Conservation (phyloP, 2,888 invertebrate species). For the Aromia moschata region DNA sequence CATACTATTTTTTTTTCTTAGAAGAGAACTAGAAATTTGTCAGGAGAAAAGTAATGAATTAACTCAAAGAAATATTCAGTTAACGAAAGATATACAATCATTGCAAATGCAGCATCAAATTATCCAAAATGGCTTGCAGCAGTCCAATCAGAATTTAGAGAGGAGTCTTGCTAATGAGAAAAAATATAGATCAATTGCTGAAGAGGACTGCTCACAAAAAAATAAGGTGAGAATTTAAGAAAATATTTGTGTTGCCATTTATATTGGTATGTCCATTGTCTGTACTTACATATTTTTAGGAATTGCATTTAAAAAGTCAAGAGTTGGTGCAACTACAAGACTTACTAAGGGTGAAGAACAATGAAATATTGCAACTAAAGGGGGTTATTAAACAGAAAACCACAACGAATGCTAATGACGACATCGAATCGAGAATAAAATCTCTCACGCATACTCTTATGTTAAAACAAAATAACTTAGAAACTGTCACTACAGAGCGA, state of each 20-base stretch:
- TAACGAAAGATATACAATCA: slow-evolving; percentile 62
- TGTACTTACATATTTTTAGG: slow-evolving; percentile 49
- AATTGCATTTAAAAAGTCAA: slow-evolving; percentile 63
- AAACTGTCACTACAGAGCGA: slow-evolving; percentile 82
- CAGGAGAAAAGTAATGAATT: slow-evolving; percentile 61
- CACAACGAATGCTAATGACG: slow-evolving; percentile 64
- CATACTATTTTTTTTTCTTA: slow-evolving; percentile 40
- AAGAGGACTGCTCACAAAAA: slow-evolving; percentile 61
- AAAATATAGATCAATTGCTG: slow-evolving; percentile 60
- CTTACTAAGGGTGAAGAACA: slow-evolving; percentile 57
- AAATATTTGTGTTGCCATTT: slow-evolving; percentile 1
- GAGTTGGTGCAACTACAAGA: slow-evolving; percentile 61
- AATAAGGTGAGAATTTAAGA: slow-evolving; percentile 45
- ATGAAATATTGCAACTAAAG: slow-evolving; percentile 60
- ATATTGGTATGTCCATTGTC: no score
- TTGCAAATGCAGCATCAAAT: slow-evolving; percentile 59
- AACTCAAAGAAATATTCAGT: slow-evolving; percentile 63
- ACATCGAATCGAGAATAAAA: slow-evolving; percentile 65
- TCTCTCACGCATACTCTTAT: slow-evolving; percentile 84
- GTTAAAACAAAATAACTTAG: slow-evolving; percentile 86
- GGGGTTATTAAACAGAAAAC: slow-evolving; percentile 60
- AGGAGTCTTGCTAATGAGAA: slow-evolving; percentile 61
- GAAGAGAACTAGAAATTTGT: slow-evolving; percentile 61
- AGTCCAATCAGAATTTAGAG: slow-evolving; percentile 58
- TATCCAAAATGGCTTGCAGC: slow-evolving; percentile 60